A percentile compares a stretch with the other conserved stretches of the same genome.
phyloP scores from a whole-genome alignment of 1,140 invertebrate genomes.

The Euwallacea fornicatus region DNA sequence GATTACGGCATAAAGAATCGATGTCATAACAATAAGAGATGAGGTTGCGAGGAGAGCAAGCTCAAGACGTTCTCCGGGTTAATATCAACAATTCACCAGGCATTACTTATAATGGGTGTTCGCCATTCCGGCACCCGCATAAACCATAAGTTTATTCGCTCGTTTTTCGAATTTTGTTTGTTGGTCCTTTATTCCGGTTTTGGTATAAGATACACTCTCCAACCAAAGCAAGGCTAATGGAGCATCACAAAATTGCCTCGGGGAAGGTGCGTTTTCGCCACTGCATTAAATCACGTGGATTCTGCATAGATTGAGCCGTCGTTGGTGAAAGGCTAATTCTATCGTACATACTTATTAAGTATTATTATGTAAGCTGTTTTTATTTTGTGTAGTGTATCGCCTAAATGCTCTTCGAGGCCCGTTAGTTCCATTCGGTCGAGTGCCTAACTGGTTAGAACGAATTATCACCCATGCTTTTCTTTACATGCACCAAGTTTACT shows the following conservation, averaged over 20 bases:
- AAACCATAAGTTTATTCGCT: conserved; percentile 44
- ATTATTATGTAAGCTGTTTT: background rate
- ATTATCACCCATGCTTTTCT: conserved; percentile 33
- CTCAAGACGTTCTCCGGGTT: conserved; percentile 41
- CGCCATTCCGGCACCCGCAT: conserved; percentile 47
- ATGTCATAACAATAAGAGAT: conserved; percentile 43
- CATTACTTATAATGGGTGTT: conserved; percentile 42
- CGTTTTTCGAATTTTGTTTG: conserved; percentile 33
- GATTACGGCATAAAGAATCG: conserved; percentile 39
- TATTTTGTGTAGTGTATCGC: conserved; percentile 45
- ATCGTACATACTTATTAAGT: too few relatives aligned
- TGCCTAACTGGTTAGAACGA: conserved; percentile 53
- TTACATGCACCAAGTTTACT: conserved; percentile 28
- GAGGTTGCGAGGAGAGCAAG: conserved; percentile 22
- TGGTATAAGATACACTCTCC: conserved; percentile 13
- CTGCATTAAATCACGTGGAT: too few relatives aligned
- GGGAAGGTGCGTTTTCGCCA: background rate
- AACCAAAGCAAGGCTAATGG: background rate
- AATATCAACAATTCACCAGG: conserved; percentile 44
- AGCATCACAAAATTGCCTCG: too few relatives aligned
- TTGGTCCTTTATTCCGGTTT: conserved; percentile 15
- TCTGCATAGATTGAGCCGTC: too few relatives aligned
- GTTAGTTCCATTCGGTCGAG: conserved; percentile 51
- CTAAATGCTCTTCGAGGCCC: conserved; percentile 29
- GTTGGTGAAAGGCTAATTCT: too few relatives aligned